phyloP scores from a whole-genome alignment of 2,797 vertebrate genomes.

The Dicrostonyx torquatus region DNA sequence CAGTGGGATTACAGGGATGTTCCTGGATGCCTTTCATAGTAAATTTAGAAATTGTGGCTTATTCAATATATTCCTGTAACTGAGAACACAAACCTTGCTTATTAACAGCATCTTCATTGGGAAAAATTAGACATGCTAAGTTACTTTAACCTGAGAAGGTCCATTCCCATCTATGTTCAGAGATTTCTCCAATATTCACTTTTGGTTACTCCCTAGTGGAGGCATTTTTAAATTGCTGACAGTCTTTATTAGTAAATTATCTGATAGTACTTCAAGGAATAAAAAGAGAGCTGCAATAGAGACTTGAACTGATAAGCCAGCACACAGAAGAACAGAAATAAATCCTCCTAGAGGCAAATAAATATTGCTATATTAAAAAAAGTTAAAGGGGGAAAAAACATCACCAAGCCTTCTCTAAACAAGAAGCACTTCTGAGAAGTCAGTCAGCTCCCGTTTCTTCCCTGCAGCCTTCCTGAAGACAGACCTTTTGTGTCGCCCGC shows the following conservation, averaged over 20 bases:
- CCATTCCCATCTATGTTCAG: background rate
- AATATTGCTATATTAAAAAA: background rate
- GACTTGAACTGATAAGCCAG: background rate
- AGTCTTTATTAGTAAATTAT: conserved; percentile 47
- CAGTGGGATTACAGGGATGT: background rate
- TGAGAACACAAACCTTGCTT: background rate
- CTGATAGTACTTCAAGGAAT: conserved; percentile 25
- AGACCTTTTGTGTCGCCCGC: background rate
- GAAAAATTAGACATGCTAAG: background rate
- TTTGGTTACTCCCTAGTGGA: conserved; percentile 43
- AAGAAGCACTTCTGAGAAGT: conserved; percentile 9
- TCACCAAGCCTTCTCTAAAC: background rate
- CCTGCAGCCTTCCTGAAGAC: background rate
- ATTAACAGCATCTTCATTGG: background rate
- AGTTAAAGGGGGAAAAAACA: background rate
- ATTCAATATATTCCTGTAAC: background rate
- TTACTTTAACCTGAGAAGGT: conserved; percentile 22
- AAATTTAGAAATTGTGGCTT: background rate
- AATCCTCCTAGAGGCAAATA: conserved; percentile 20
- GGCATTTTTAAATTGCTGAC: conserved; percentile 47
- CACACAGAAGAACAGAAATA: conserved; percentile 10
- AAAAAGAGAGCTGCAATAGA: background rate
- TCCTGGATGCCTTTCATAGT: background rate
- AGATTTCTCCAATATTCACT: conserved; percentile 62
- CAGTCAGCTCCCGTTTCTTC: background rate